Conservation (phyloP, 2,113 vertebrate species). For the Campylomormyrus numenius region DNA sequence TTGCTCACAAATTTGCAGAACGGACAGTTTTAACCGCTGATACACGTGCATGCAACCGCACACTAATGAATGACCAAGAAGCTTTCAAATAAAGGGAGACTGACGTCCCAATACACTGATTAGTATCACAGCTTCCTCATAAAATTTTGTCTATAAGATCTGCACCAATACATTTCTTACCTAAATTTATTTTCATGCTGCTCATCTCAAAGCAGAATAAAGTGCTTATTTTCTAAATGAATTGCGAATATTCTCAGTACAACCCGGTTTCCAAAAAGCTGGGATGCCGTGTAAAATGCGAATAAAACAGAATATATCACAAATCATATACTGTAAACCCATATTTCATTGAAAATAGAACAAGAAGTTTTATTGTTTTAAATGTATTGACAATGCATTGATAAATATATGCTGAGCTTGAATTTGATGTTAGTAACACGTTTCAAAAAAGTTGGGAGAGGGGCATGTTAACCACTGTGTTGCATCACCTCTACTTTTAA, state of each 20-base stretch:
- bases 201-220: neutral
- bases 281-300: neutral
- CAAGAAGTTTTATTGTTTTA: too few species aligned
- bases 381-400: too few species aligned
- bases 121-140: too few species aligned
- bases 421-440: too few species aligned
- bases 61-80: neutral
- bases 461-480: too few species aligned
- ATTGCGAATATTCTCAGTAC: neutral
- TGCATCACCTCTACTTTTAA: too few species aligned
- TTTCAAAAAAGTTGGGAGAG: too few species aligned
- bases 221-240: neutral
- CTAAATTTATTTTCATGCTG: neutral
- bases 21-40: neutral
- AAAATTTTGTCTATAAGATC: neutral
- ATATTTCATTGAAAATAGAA: neutral
- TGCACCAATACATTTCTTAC: neutral
- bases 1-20: neutral
- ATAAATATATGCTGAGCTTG: too few species aligned
- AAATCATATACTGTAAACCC: neutral
- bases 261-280: neutral
- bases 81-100: neutral
- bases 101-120: neutral
- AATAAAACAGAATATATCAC: neutral
- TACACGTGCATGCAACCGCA: neutral